Base-by-base conservation (phyloP, 2,888 invertebrate species). In the Mellilla xanthometata region DNA sequence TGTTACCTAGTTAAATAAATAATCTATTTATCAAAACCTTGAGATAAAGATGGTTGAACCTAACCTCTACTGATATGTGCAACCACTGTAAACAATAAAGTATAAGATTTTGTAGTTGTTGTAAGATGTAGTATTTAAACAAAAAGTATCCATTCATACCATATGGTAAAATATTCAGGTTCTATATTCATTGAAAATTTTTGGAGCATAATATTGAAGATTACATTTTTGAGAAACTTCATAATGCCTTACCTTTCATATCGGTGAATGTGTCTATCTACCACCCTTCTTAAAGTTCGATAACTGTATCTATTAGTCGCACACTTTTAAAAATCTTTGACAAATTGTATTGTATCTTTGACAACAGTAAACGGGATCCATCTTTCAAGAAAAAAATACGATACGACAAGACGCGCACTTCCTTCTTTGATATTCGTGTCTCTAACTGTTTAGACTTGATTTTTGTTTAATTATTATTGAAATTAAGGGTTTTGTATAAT, bases 211-310 rank as follows among this genome's bases (percentile, higher is more conserved):
- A n/a, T n/a, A n/a, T n/a, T n/a, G n/a, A n/a, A n/a, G n/a, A n/a
- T n/a, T n/a, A n/a, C n/a, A n/a, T n/a, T n/a, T n/a, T n/a, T n/a
- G n/a, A n/a, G n/a, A n/a, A n/a, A n/a, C n/a, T n/a, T 28, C n/a
- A 47, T 45, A 59, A 56, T 56, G 42, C 62, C 86, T 87, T 76
- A 88, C 88, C 87, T 86, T 88, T 88, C 88, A 88, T 88, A 68
- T 79, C 24, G 30, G 13, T 12, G 45, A 62, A 54, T 55, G 52
- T 7, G n/a, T n/a, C n/a, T 7, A 24, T 24, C 65, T 68, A 61
- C n/a, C n/a, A n/a, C 76, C 79, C 76, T 72, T 76, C 66, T 60
- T 53, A 60, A 45, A 61, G 47, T 56, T 12, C 39, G 48, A 40
- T 46, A 35, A 39, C 44, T 43, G 49, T 45, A 30, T 51, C 40